Base-by-base conservation (phyloP, 2,888 invertebrate genomes). In the Troides aeacus region DNA sequence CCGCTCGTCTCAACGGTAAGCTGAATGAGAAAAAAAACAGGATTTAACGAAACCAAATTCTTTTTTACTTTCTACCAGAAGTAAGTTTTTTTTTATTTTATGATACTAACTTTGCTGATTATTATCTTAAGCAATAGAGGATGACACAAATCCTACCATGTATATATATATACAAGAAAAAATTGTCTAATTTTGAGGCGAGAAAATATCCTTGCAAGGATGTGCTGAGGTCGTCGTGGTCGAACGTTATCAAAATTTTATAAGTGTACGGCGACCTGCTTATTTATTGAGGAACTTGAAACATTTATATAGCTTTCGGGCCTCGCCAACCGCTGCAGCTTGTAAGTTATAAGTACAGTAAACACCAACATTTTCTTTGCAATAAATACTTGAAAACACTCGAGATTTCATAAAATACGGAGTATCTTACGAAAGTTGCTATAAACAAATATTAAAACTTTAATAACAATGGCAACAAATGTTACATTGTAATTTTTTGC, bases 221-320 rank as follows among this genome's bases (percentile, higher is more conserved):
- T 62, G 62, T 21, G 42, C 42, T 12, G 36, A 36, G 8, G 50
- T 21, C 6, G 10, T 36, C 30, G 10, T 57, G 18, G 5, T 62
- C 53, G 24, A 62, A 58, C 7, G 23, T 24, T 53, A 67, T 67
- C 42, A 67, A 62, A 46, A 61, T 62, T 67, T 62, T 62, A 67
- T 57, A 62, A 46, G 23, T 23, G 42, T 23, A 30, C 67, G 42
- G 67, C 62, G 56, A 62, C 62, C 67, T 57, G 62, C 62, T 62
- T 62, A 67, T 67, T 62, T 62, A 62, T 67, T 57, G 46, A 58
- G 17, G 10, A 67, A 62, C 42, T 62, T 62, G 24, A 42, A 42
- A 62, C 62, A 62, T 67, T 62, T 57, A 62, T 67, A 36, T 62
- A 58, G 62, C 62, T 58, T 62, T 67, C 24, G 18, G 30, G 67